Evolutionary conservation across 1,140 invertebrate species (phyloP), one percentile per base, ranked within the genome.

Genomic region (Theocolax elegans): DNA sequence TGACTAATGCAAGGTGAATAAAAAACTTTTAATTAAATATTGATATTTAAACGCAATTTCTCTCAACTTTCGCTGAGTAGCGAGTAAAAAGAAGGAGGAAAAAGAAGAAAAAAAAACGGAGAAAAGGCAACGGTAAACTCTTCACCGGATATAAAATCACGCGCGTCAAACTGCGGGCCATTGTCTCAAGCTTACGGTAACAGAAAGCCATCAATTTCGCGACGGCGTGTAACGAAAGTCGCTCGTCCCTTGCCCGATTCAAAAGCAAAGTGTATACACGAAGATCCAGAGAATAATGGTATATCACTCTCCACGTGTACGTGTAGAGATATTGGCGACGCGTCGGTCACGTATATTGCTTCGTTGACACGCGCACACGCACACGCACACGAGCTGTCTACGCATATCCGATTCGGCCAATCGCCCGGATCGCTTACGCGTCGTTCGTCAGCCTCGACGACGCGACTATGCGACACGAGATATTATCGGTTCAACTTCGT

Each of bases 311-410:
- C n/a, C n/a, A n/a, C n/a, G n/a, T n/a, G n/a, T n/a, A n/a, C n/a
- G n/a, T n/a, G n/a, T n/a, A n/a, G n/a, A n/a, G n/a, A n/a, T n/a
- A n/a, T n/a, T n/a, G n/a, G n/a, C n/a, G n/a, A n/a, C n/a, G n/a
- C n/a, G n/a, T n/a, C n/a, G n/a, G n/a, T n/a, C n/a, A n/a, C n/a
- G n/a, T n/a, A n/a, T n/a, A n/a, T n/a, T n/a, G n/a, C n/a, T n/a
- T n/a, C n/a, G n/a, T n/a, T n/a, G n/a, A n/a, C n/a, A n/a, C n/a
- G n/a, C n/a, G n/a, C n/a, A n/a, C n/a, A n/a, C n/a, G n/a, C n/a
- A n/a, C n/a, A n/a, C n/a, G n/a, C n/a, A 80, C 79, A 63, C 29
- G 78, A 75, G 76, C 81, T n/a, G n/a, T n/a, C 76, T 75, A 76
- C 74, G 74, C 73, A 75, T 78, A 79, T 80, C 77, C 76, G 74